Conservation (phyloP, 1,140 invertebrate species). For the Andricus grossulariae region DNA sequence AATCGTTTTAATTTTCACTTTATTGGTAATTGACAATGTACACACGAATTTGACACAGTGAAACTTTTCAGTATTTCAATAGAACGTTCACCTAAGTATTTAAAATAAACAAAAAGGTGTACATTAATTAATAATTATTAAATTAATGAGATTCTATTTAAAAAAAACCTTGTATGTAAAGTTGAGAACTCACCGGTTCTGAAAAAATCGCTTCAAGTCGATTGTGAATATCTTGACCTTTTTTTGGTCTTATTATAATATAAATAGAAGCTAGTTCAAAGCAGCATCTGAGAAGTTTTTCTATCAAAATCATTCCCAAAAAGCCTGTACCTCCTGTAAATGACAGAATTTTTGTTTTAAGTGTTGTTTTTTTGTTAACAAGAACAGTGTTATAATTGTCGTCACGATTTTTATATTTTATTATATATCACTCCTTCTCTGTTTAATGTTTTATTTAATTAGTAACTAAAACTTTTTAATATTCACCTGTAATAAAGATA, state of each 20-base stretch:
- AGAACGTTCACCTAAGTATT: no score
- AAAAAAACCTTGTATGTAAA: neutral
- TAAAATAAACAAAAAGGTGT: no score
- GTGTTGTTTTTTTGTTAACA: no score
- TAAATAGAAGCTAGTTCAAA: slow-evolving; percentile 84
- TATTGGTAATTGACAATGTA: no score
- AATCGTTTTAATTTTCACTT: no score
- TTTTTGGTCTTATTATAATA: slow-evolving; percentile 86
- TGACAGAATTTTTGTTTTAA: neutral
- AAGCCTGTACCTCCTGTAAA: slow-evolving; percentile 78
- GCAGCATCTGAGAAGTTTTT: slow-evolving; percentile 89
- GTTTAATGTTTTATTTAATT: no score
- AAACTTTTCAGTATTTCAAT: no score
- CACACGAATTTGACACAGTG: no score
- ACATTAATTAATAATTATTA: neutral
- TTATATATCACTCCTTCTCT: no score
- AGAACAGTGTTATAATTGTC: no score
- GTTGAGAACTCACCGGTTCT: slow-evolving; percentile 77
- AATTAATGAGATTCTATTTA: neutral
- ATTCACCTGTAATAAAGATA: slow-evolving; percentile 72
- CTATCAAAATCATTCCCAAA: slow-evolving; percentile 85
- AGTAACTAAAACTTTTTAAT: neutral
- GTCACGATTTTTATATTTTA: no score
- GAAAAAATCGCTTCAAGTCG: slow-evolving; percentile 81
- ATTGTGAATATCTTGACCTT: slow-evolving; percentile 81